phyloP scores from a whole-genome alignment of 2,888 invertebrate species.

The Monochamus alternatus region DNA sequence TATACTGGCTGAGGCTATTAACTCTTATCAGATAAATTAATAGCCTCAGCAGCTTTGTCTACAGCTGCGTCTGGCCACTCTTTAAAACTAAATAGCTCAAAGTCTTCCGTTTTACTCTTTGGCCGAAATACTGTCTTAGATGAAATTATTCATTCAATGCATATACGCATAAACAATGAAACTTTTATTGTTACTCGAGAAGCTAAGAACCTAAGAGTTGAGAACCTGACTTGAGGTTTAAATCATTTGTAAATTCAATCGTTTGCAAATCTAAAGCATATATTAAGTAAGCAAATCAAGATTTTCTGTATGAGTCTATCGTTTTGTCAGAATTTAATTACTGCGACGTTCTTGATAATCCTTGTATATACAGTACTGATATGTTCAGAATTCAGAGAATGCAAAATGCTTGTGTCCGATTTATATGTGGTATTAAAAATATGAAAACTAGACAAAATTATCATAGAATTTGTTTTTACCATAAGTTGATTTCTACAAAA shows the following conservation, averaged over 20 bases:
- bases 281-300: not conserved
- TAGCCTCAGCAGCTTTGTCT: not conserved
- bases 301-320: not conserved
- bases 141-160: not conserved
- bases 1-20: not conserved
- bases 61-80: not conserved
- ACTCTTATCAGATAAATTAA: not conserved
- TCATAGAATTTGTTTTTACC: not conserved
- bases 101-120: not conserved
- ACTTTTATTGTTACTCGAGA: not conserved
- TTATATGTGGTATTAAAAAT: constrained; percentile 2
- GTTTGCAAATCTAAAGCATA: constrained; percentile 11
- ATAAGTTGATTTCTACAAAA: constrained; percentile 1
- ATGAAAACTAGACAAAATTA: constrained; percentile 2
- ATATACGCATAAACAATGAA: not conserved
- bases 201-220: not conserved
- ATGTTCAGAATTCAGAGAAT: not conserved
- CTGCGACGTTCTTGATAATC: constrained; percentile 13
- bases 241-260: not conserved
- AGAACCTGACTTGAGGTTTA: not conserved
- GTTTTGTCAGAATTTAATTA: constrained; percentile 7
- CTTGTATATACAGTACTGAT: constrained; percentile 2
- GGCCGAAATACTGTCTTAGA: not conserved
- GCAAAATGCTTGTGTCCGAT: constrained; percentile 15
- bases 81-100: not conserved